phyloP scores from a whole-genome alignment of 2,888 invertebrate species.

The Mimumesa dahlbomi region DNA sequence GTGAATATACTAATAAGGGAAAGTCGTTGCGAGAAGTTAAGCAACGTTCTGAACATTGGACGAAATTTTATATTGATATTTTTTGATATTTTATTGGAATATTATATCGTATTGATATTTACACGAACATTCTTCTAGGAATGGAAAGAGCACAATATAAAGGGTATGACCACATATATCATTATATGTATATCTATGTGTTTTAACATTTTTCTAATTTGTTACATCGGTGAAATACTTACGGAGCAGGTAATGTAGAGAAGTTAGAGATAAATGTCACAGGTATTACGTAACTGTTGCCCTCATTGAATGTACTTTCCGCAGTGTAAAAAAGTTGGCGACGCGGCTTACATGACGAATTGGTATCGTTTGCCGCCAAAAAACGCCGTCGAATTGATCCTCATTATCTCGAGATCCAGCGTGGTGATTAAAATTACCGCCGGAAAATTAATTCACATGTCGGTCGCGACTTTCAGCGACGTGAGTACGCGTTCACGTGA shows the following conservation, averaged over 20 bases:
- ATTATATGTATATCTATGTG: background rate
- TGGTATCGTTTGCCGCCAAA: slow-evolving; percentile 61
- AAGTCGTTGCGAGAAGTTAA: background rate
- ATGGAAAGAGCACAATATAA: no score
- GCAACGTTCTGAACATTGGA: background rate
- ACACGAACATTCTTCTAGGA: no score
- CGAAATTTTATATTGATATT: no score
- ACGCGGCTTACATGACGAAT: slow-evolving; percentile 58
- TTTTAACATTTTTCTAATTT: slow-evolving; percentile 60
- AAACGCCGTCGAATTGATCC: slow-evolving; percentile 40
- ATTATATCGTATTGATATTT: no score
- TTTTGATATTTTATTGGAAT: no score
- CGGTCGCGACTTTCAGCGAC: slow-evolving; percentile 57
- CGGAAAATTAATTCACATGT: slow-evolving; percentile 55
- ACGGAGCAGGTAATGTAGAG: slow-evolving; percentile 50
- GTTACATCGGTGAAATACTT: slow-evolving; percentile 59
- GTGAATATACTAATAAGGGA: slow-evolving; percentile 9
- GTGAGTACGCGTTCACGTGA: slow-evolving; percentile 46
- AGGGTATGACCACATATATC: no score
- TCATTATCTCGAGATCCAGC: slow-evolving; percentile 60
- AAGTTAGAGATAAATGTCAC: background rate
- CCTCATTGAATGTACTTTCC: background rate
- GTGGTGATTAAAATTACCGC: slow-evolving; percentile 61
- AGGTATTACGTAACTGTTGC: background rate
- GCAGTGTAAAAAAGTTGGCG: slow-evolving; percentile 65